Percentiles rank a stretch among this genome's conserved stretches.
Conservation (phyloP, 2,113 vertebrate genomes). For the Podarcis raffonei region DNA sequence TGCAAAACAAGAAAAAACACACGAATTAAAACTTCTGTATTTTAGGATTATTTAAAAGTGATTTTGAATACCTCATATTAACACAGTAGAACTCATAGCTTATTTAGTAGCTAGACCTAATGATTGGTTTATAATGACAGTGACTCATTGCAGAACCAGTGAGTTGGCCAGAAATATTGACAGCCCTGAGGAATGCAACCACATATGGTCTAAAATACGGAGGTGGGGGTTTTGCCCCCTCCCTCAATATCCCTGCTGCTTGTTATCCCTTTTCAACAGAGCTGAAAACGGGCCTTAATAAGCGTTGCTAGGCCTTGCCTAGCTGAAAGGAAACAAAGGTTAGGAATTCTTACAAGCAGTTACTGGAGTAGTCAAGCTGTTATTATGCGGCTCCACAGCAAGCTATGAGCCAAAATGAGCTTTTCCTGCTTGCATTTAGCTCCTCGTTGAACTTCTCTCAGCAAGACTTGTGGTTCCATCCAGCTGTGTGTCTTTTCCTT, state of each 20-base stretch:
- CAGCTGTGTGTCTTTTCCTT: conserved; percentile 5
- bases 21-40: background rate
- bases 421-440: background rate
- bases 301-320: background rate
- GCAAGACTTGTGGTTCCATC: conserved; percentile 13
- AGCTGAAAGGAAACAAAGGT: background rate
- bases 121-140: background rate
- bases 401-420: background rate
- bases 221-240: too few relatives aligned
- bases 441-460: conserved; percentile 10
- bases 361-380: background rate
- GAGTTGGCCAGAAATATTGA: background rate
- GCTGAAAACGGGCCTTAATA: background rate
- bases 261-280: background rate
- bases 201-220: background rate
- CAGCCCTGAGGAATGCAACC: background rate
- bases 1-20: background rate
- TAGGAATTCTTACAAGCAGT: background rate
- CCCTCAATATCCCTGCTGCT: background rate
- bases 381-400: background rate
- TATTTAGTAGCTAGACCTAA: background rate
- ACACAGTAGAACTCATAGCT: background rate
- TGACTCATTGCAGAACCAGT: background rate
- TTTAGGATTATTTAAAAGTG: background rate
- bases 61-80: background rate